Evolutionary conservation across 2,797 vertebrate species (phyloP).

Genomic region (Cuculus canorus): DNA sequence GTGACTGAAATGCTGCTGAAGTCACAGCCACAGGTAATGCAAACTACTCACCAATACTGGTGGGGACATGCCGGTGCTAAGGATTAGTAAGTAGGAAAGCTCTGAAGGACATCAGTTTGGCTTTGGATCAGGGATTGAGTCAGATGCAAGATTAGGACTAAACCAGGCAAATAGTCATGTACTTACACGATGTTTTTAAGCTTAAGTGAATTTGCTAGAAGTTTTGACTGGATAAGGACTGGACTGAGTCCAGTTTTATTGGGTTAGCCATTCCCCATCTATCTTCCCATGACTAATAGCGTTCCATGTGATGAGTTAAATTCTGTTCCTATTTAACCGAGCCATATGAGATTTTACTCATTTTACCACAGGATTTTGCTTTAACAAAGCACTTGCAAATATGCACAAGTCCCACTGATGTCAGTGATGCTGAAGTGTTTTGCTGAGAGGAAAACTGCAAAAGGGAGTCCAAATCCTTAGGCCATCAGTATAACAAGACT

Average conservation of each 20-base stretch:
- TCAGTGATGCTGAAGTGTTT: neutral
- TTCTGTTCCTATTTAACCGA: neutral
- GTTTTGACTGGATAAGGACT: neutral
- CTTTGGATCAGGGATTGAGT: neutral
- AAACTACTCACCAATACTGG: neutral
- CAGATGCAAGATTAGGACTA: neutral
- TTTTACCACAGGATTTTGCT: neutral
- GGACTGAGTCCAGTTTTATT: neutral
- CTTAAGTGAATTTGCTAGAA: neutral
- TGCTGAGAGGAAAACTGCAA: neutral
- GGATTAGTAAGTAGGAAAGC: neutral
- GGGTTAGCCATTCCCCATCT: neutral
- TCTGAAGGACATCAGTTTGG: neutral
- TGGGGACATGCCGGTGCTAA: neutral
- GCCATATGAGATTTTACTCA: neutral
- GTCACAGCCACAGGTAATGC: neutral
- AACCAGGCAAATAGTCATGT: neutral
- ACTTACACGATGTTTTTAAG: neutral
- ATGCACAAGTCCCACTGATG: neutral
- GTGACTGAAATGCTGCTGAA: neutral
- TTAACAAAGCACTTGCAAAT: neutral
- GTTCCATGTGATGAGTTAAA: neutral
- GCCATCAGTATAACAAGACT: neutral
- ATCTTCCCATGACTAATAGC: neutral
- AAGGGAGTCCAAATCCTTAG: neutral